Evolutionary conservation across 2,888 invertebrate genomes (phyloP).

Genomic region (Charanyca ferruginea): DNA sequence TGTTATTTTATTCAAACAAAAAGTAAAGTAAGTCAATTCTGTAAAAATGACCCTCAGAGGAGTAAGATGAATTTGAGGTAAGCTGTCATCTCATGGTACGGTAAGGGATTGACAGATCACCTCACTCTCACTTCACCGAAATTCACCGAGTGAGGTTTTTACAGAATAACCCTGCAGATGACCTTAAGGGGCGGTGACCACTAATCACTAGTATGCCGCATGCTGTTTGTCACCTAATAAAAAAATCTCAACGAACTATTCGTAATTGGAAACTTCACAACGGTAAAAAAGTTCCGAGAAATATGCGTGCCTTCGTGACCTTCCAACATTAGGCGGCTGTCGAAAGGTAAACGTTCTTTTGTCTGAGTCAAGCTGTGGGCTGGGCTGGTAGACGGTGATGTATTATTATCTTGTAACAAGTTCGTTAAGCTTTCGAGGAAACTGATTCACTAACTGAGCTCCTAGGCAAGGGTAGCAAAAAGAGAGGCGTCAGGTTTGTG

Average conservation of each 20-base stretch:
- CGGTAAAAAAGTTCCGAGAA: conserved; percentile 45
- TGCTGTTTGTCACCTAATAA: conserved; percentile 11
- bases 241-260: background rate
- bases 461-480: conserved; percentile 2
- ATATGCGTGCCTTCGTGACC: conserved; percentile 48
- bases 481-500: conserved; percentile 22
- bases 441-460: conserved; percentile 48
- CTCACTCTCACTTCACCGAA: no score
- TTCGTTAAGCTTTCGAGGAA: conserved; percentile 56
- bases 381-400: conserved; percentile 13
- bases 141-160: no score
- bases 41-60: no score
- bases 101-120: no score
- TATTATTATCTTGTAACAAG: conserved; percentile 41
- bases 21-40: no score
- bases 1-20: no score
- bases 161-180: no score
- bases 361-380: conserved; percentile 55
- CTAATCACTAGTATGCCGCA: background rate
- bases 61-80: no score
- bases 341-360: conserved; percentile 55
- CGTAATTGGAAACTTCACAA: conserved; percentile 19
- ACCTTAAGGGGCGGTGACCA: background rate
- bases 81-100: no score
- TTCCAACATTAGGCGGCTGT: conserved; percentile 45